phyloP scores from a whole-genome alignment of 2,113 vertebrate species.

The Vanacampus margaritifer region DNA sequence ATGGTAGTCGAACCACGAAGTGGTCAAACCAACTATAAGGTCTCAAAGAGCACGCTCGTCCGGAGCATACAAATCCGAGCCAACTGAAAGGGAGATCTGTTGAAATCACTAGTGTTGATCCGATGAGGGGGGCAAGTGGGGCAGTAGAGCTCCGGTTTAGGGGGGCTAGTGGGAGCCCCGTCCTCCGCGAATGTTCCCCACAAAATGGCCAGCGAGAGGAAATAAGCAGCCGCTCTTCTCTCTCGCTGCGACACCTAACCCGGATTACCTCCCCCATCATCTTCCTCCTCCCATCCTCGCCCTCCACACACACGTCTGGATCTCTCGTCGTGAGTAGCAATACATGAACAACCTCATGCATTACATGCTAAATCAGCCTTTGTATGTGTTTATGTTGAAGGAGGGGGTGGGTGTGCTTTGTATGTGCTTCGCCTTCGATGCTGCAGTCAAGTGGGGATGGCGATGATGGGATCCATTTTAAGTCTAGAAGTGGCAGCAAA shows the following conservation, averaged over 20 bases:
- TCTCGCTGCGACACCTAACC: constrained; percentile 3
- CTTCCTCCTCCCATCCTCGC: not conserved
- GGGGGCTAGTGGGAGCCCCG: not conserved
- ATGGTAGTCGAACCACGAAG: not conserved
- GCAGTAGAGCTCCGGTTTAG: not conserved
- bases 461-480: constrained; percentile 12
- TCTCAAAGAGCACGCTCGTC: not conserved
- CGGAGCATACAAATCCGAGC: not conserved
- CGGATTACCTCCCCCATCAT: constrained; percentile 1
- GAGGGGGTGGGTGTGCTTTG: not conserved
- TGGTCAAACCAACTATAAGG: not conserved
- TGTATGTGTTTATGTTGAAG: not conserved
- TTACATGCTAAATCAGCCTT: not conserved
- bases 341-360: not conserved
- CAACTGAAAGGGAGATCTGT: not conserved
- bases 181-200: not conserved
- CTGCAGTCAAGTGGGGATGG: constrained; percentile 1
- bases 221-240: constrained; percentile 4
- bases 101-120: not conserved
- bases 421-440: not conserved
- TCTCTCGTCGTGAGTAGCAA: constrained; percentile 8
- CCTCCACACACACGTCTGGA: not conserved
- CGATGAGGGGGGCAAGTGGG: not conserved
- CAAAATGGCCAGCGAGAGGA: constrained; percentile 16
- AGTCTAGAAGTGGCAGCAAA: constrained; percentile 2